Evolutionary conservation across 2,113 vertebrate species (phyloP).

Genomic region (Tinamus guttatus): DNA sequence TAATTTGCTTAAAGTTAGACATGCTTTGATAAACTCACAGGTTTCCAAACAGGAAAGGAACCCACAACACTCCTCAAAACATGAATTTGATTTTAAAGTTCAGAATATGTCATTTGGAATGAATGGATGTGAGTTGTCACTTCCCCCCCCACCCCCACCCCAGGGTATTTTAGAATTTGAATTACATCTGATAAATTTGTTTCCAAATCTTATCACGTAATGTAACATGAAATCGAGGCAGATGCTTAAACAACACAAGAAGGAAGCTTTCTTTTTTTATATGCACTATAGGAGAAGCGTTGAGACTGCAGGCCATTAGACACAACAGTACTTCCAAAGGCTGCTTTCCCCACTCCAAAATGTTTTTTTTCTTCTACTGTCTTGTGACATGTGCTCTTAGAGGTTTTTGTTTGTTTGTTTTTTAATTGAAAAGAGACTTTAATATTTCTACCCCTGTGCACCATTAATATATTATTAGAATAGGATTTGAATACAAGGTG

Average conservation of each 20-base stretch:
- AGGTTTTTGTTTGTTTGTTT: not conserved
- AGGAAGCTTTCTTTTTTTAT: not conserved
- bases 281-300: not conserved
- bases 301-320: not conserved
- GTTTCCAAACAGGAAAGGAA: not conserved
- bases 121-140: not conserved
- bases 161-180: not conserved
- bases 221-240: not conserved
- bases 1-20: conserved; percentile 52
- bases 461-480: conserved; percentile 19
- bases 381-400: not conserved
- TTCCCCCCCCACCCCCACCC: not conserved
- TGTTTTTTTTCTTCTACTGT: not conserved
- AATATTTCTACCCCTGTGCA: conserved; percentile 25
- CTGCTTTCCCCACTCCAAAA: not conserved
- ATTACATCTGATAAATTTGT: not conserved
- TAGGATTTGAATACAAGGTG: conserved; percentile 32
- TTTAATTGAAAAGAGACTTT: conserved; percentile 12
- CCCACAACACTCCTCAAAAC: not conserved
- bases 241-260: not conserved
- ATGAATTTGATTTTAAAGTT: not conserved
- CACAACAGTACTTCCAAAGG: not conserved
- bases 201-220: not conserved
- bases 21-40: conserved; percentile 22
- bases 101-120: conserved; percentile 29